These are phyloP conservation scores for Brachylomia viminalis DNA, from an alignment of 2,888 invertebrate genomes.

Conservation along the genomic window DNA sequence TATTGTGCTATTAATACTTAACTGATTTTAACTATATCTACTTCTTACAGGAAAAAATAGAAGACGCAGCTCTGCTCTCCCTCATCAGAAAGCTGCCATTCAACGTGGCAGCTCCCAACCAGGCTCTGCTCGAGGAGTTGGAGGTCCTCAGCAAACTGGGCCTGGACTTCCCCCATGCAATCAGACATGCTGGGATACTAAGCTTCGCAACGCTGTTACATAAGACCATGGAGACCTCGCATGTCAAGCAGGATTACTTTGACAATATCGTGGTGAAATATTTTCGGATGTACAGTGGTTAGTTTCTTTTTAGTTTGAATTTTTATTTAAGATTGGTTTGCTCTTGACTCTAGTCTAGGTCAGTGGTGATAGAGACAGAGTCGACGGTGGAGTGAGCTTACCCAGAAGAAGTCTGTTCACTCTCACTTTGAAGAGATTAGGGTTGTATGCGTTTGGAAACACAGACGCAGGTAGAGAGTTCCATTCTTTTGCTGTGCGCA, in stretches of 20 bases:
- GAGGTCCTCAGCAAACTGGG: constrained; percentile 87
- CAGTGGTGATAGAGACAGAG: no score
- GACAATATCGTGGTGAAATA: constrained; percentile 93
- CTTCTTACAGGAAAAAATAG: constrained; percentile 87
- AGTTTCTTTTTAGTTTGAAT: no score
- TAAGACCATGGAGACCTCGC: constrained; percentile 90
- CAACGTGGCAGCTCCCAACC: constrained; percentile 91
- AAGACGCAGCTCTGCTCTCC: constrained; percentile 92
- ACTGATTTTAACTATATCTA: no score
- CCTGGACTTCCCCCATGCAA: constrained; percentile 86
- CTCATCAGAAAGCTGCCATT: constrained; percentile 93
- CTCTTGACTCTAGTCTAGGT: no score
- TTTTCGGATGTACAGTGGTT: constrained; percentile 93
- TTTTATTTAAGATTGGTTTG: no score
- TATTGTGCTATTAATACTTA: no score
- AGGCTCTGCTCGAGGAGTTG: constrained; percentile 89
- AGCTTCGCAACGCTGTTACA: constrained; percentile 93
- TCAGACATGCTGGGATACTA: constrained; percentile 92
- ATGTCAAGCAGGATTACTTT: constrained; percentile 91
- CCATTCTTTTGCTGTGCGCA: no score
- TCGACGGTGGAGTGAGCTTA: no score
- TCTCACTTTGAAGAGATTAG: no score
- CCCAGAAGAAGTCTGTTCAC: no score
- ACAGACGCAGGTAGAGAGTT: no score
- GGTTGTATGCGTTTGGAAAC: no score